Evolutionary conservation across 2,797 vertebrate genomes (phyloP).

Genomic region (Ataeniobius toweri): DNA sequence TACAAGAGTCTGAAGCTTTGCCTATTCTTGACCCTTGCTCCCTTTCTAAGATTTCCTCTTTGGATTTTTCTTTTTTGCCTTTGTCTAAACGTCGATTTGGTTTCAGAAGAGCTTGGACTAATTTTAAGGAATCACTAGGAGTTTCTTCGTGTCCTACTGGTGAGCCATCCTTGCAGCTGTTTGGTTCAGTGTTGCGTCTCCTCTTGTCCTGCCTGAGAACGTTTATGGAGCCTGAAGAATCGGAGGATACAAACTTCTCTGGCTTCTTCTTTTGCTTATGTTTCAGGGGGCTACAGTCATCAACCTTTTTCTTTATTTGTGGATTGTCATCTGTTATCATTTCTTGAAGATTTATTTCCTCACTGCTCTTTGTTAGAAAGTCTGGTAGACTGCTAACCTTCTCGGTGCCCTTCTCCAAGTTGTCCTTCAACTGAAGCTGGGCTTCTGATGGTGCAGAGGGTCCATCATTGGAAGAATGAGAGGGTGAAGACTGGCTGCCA

Average conservation of each 20-base stretch:
- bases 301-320: neutral
- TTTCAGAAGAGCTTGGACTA: constrained; percentile 7
- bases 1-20: constrained; percentile 79
- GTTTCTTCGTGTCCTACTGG: constrained; percentile 82
- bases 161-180: constrained; percentile 82
- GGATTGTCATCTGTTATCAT: neutral
- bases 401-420: constrained; percentile 77
- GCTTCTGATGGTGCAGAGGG: constrained; percentile 76
- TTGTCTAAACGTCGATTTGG: constrained; percentile 82
- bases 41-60: constrained; percentile 82
- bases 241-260: constrained; percentile 20
- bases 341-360: constrained; percentile 64
- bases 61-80: constrained; percentile 81
- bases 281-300: constrained; percentile 74
- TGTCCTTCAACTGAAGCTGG: constrained; percentile 68
- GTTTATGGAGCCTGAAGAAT: constrained; percentile 75
- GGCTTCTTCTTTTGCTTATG: constrained; percentile 79
- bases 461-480: constrained; percentile 35
- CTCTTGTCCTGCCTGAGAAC: constrained; percentile 80
- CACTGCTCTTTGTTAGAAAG: constrained; percentile 36
- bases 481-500: constrained; percentile 60
- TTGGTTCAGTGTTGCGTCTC: neutral
- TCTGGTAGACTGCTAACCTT: constrained; percentile 59
- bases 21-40: constrained; percentile 73
- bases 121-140: constrained; percentile 77